phyloP scores from a whole-genome alignment of 2,797 vertebrate species.

The Platyrinchus mystaceus region DNA sequence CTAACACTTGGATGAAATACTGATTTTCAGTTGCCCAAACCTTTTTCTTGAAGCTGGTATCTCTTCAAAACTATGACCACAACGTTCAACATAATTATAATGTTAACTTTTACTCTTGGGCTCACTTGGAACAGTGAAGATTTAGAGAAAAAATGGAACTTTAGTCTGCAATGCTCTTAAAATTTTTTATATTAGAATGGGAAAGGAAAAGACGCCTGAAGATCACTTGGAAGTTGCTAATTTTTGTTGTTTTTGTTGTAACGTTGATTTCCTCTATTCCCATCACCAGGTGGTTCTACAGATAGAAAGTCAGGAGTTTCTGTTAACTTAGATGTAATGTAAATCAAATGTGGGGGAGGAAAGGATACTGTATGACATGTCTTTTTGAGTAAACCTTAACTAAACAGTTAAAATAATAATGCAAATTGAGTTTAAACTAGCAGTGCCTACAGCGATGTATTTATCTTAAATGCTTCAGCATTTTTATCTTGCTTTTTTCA shows the following conservation, averaged over 20 bases:
- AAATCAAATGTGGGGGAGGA: background rate
- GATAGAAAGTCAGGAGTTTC: background rate
- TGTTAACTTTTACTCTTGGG: background rate
- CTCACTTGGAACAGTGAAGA: background rate
- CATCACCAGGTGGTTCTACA: conserved; percentile 3
- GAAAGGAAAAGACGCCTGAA: background rate
- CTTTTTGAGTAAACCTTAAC: background rate
- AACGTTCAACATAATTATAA: background rate
- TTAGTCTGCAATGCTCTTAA: background rate
- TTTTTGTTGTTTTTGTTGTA: background rate
- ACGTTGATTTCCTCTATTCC: background rate
- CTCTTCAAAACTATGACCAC: background rate
- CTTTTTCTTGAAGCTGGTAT: background rate
- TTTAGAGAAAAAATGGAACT: background rate
- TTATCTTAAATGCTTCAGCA: background rate
- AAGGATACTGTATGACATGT: background rate
- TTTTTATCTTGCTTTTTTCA: conserved; percentile 1
- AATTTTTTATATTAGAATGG: background rate
- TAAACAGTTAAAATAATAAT: background rate
- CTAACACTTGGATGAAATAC: background rate
- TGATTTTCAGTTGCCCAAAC: background rate
- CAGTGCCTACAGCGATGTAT: background rate
- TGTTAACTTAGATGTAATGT: background rate
- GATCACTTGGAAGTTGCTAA: background rate
- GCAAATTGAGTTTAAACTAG: background rate